Percentiles rank a stretch among this genome's conserved stretches.
These are phyloP conservation scores for Gobiocypris rarus DNA, from an alignment of 2,113 vertebrate species.

Conservation along the genomic window DNA sequence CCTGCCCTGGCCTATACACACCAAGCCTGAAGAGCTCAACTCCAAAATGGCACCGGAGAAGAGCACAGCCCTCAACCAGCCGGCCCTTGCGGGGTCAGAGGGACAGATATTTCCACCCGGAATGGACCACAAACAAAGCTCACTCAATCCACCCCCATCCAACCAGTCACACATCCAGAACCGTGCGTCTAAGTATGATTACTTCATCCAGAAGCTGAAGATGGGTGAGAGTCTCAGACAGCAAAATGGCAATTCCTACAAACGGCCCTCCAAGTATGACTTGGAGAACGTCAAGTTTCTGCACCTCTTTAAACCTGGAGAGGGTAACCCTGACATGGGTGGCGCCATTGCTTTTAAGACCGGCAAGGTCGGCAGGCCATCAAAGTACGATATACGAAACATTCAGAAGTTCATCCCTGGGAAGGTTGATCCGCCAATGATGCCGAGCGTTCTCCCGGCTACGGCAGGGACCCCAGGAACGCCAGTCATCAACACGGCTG, in stretches of 20 bases:
- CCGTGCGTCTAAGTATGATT: constrained; percentile 95
- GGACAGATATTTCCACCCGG: constrained; percentile 77
- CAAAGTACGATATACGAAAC: constrained; percentile 95
- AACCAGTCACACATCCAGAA: constrained; percentile 87
- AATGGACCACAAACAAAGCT: constrained; percentile 88
- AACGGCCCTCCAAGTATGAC: constrained; percentile 98
- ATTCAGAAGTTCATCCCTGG: constrained; percentile 90
- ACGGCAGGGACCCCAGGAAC: constrained; percentile 79
- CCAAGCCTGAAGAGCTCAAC: constrained; percentile 84
- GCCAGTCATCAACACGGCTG: constrained; percentile 70
- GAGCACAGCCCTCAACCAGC: constrained; percentile 74
- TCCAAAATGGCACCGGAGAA: constrained; percentile 83
- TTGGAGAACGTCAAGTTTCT: constrained; percentile 97
- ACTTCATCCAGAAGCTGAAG: constrained; percentile 98
- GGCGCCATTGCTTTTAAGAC: constrained; percentile 99
- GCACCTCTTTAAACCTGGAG: constrained; percentile 96
- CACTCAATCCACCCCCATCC: constrained; percentile 79
- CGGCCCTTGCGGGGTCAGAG: constrained; percentile 75
- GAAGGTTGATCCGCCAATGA: constrained; percentile 82
- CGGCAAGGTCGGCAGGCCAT: constrained; percentile 96
- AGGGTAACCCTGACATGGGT: constrained; percentile 96
- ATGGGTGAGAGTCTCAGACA: constrained; percentile 90
- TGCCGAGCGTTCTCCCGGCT: constrained; percentile 81
- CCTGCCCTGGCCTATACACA: constrained; percentile 87
- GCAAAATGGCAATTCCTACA: constrained; percentile 93